phyloP scores from a whole-genome alignment of 2,888 invertebrate species.

The Notodonta dromedarius region DNA sequence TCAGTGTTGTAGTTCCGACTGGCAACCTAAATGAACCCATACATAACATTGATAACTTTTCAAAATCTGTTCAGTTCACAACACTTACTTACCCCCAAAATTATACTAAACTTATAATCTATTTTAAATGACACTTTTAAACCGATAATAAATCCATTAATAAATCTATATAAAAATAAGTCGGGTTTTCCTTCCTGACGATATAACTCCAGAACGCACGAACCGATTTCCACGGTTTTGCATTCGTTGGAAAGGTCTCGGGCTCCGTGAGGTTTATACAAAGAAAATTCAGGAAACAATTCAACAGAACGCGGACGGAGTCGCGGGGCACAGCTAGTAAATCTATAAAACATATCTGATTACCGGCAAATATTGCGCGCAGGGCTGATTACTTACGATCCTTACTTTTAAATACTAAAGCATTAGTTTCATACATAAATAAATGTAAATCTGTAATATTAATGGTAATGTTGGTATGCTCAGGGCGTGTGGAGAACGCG shows the following conservation, averaged over 20 bases:
- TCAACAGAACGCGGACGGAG: too few relatives aligned
- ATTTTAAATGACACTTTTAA: too few relatives aligned
- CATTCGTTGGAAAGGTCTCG: too few relatives aligned
- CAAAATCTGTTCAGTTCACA: neutral
- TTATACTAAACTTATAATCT: neutral
- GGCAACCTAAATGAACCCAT: neutral
- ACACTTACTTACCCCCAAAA: neutral
- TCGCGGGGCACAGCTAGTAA: too few relatives aligned
- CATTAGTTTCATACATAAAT: constrained; percentile 34
- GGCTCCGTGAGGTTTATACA: too few relatives aligned
- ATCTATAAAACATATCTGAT: neutral
- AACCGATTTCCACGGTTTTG: too few relatives aligned
- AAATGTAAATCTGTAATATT: constrained; percentile 57
- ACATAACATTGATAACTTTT: too few relatives aligned
- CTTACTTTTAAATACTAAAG: constrained; percentile 33
- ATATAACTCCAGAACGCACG: too few relatives aligned
- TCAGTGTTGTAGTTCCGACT: constrained; percentile 8
- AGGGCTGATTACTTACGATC: constrained; percentile 35
- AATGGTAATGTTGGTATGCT: constrained; percentile 80
- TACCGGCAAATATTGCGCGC: constrained; percentile 13
- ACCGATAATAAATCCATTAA: too few relatives aligned
- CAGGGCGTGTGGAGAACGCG: constrained; percentile 80
- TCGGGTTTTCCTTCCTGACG: too few relatives aligned
- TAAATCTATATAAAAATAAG: too few relatives aligned
- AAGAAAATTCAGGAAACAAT: too few relatives aligned